phyloP scores from a whole-genome alignment of 2,888 invertebrate genomes.

The Atethmia centrago region DNA sequence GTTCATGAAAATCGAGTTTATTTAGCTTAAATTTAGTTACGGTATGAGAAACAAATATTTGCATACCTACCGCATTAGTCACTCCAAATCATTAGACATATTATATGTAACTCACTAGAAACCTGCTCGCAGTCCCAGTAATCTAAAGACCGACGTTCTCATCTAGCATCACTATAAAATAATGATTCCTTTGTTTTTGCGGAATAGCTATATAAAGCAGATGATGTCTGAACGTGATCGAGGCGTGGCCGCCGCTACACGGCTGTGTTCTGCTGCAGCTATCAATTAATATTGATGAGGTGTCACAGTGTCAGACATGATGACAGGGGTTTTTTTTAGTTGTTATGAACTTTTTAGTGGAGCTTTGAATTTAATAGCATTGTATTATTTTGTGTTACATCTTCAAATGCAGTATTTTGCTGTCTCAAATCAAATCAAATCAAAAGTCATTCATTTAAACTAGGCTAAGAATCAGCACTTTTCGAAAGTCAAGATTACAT shows the following conservation, averaged over 20 bases:
- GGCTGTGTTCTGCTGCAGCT: constrained; percentile 13
- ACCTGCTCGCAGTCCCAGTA: constrained; percentile 31
- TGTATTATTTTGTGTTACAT: not conserved
- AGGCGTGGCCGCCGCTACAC: constrained; percentile 29
- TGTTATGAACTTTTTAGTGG: constrained; percentile 18
- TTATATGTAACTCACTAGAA: constrained; percentile 35
- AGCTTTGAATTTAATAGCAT: constrained; percentile 6
- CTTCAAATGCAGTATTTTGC: not conserved
- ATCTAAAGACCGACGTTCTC: constrained; percentile 40
- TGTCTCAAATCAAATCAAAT: too few species aligned
- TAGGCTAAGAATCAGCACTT: too few species aligned
- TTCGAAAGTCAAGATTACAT: too few species aligned
- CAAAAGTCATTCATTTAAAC: too few species aligned
- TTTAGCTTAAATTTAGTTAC: constrained; percentile 11
- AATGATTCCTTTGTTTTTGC: constrained; percentile 46
- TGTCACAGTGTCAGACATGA: too few species aligned
- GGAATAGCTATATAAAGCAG: constrained; percentile 43
- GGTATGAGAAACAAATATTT: constrained; percentile 41
- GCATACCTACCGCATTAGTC: constrained; percentile 44
- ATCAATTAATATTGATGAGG: constrained; percentile 55
- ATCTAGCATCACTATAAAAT: constrained; percentile 36
- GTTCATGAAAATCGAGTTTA: constrained; percentile 26
- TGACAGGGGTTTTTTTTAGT: constrained; percentile 36
- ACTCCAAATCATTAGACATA: constrained; percentile 22
- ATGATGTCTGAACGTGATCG: constrained; percentile 32